Conservation (phyloP, 2,888 invertebrate genomes). For the Polydrusus tereticollis region DNA sequence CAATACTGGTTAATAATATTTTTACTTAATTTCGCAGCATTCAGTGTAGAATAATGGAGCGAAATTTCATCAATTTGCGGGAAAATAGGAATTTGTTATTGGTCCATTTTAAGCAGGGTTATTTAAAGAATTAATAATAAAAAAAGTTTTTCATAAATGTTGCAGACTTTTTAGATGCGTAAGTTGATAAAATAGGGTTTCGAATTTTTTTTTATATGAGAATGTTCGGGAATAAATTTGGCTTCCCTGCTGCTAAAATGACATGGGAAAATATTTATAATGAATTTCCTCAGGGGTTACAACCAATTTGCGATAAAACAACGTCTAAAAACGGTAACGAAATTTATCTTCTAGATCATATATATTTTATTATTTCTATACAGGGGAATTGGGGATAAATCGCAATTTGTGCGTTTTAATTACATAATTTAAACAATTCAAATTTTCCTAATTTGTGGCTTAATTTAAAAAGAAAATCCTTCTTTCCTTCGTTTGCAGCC, state of each 20-base stretch:
- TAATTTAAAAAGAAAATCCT: too few species aligned
- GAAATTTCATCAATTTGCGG: not conserved
- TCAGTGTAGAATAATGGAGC: not conserved
- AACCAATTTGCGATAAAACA: not conserved
- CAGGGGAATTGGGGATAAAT: too few species aligned
- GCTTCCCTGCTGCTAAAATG: not conserved
- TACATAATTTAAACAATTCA: too few species aligned
- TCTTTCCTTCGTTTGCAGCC: too few species aligned
- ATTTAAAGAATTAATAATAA: not conserved
- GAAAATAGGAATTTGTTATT: not conserved
- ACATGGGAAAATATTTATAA: not conserved
- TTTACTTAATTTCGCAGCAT: slow-evolving; percentile 13
- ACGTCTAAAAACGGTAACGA: not conserved
- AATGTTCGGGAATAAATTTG: not conserved
- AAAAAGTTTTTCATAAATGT: not conserved
- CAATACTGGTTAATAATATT: slow-evolving; percentile 16
- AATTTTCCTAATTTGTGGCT: too few species aligned
- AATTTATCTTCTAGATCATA: not conserved
- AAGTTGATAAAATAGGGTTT: not conserved
- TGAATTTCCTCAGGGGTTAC: not conserved
- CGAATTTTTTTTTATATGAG: not conserved
- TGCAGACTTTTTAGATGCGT: not conserved
- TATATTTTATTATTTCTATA: too few species aligned
- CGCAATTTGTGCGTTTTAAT: too few species aligned
- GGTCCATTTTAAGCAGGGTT: not conserved